These are phyloP conservation scores for Aphaenogaster floridana DNA, from an alignment of 1,140 invertebrate genomes.

Conservation along the genomic window DNA sequence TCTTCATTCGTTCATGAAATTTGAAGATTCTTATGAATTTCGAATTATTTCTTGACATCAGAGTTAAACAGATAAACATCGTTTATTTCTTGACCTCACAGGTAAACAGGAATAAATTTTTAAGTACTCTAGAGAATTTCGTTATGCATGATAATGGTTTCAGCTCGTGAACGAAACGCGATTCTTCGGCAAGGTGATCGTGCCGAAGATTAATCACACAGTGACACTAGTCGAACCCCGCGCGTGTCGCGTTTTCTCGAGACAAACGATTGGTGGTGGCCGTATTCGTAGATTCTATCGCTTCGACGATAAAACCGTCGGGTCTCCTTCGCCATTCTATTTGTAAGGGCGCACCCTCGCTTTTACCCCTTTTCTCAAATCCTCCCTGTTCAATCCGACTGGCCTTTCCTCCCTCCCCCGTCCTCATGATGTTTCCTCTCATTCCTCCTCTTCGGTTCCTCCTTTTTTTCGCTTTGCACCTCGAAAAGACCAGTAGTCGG, in stretches of 20 bases:
- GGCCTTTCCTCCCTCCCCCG: slow-evolving; percentile 27
- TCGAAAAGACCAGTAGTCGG: slow-evolving; percentile 26
- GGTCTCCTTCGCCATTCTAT: slow-evolving; percentile 69
- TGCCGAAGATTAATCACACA: slow-evolving; percentile 66
- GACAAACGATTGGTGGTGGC: slow-evolving; percentile 70
- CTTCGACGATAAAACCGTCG: slow-evolving; percentile 68
- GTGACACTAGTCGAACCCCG: slow-evolving; percentile 27
- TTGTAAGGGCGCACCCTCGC: slow-evolving; percentile 68
- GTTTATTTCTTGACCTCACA: not conserved
- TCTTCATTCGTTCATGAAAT: not conserved
- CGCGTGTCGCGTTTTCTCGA: slow-evolving; percentile 71
- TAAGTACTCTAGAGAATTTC: not conserved
- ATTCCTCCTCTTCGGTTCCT: not conserved
- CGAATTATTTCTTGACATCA: not conserved
- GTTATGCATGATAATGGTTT: slow-evolving; percentile 15
- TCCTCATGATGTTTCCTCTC: slow-evolving; percentile 55
- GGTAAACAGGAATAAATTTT: not conserved
- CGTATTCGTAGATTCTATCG: slow-evolving; percentile 74
- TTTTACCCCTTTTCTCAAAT: slow-evolving; percentile 32
- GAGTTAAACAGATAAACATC: not conserved
- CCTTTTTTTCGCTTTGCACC: not conserved
- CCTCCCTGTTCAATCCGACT: slow-evolving; percentile 23
- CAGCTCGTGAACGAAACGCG: not conserved
- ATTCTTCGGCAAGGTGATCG: not conserved
- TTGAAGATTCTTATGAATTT: not conserved